Evolutionary conservation across 2,113 vertebrate genomes (phyloP), one percentile per base, ranked within the genome.

Genomic region (Condylura cristata): DNA sequence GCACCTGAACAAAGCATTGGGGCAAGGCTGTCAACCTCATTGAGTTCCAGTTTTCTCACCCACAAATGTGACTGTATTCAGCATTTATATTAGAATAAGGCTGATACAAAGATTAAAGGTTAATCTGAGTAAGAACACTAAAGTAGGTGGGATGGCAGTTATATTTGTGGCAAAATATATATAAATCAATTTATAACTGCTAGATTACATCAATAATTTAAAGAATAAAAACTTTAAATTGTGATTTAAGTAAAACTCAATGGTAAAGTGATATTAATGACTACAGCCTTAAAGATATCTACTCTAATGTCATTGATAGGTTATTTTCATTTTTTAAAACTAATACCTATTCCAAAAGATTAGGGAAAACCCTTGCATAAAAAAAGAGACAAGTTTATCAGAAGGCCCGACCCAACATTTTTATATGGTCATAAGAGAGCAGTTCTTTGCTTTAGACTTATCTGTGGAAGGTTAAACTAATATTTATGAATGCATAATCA

Each of bases 31-130:
- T 72, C 60, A 89, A 68, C 17, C 20, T 89, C 58, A 61, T 0
- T 61, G 72, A 80, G 32, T 1, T 39, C 76, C 60, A 56, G 48
- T 74, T 88, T 90, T 72, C 2, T 89, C 44, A 91, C 48, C 39
- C 79, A 51, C 22, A 82, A 60, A 83, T 79, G 26, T 95, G 70
- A 24, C 70, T 94, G 71, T 74, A 72, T 87, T 89, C n/a, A 85
- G 68, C 28, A 56, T n/a, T n/a, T 30, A 75, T 37, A 76, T 89
- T 63, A 44, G 14, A 87, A 78, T 0, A 87, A 63, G 20, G 30
- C 37, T 65, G 48, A 66, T 44, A 14, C 22, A 70, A 82, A 86
- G n/a, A 56, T 37, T 68, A 80, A 90, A 30, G n/a, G 65, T 74
- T 63, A 80, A 89, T 37, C 61, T 37, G 58, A 74, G 17, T 84